Evolutionary conservation across 2,797 vertebrate species (phyloP).

Genomic region (Hydrophis major): DNA sequence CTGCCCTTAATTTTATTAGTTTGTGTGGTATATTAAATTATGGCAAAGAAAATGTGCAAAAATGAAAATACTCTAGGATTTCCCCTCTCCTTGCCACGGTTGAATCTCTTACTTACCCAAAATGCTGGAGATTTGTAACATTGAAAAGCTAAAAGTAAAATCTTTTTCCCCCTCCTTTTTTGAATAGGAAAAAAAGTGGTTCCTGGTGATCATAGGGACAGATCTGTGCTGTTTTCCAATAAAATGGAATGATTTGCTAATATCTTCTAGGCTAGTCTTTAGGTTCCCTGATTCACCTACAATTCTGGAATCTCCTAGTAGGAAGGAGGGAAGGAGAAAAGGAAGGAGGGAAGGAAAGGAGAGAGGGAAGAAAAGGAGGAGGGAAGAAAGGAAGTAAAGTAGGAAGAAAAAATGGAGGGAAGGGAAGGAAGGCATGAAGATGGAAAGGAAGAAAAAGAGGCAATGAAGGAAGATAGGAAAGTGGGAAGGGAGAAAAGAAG

Average conservation of each 20-base stretch:
- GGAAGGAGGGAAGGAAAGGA: background rate
- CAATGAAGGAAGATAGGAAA: no score
- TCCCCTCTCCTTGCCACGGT: no score
- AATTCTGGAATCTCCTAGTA: background rate
- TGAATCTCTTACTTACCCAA: background rate
- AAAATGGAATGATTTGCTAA: background rate
- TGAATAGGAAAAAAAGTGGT: background rate
- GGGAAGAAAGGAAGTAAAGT: no score
- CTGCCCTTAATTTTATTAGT: constrained; percentile 70
- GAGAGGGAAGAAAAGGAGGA: no score
- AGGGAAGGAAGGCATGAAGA: no score
- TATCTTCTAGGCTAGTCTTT: background rate
- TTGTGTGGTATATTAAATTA: constrained; percentile 71
- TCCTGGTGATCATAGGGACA: background rate
- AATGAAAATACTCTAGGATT: constrained; percentile 51
- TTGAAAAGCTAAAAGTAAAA: background rate
- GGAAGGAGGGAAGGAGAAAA: background rate
- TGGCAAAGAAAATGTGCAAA: constrained; percentile 59
- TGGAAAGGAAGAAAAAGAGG: no score
- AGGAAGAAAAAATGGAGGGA: no score
- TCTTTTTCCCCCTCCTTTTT: background rate
- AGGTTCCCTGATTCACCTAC: background rate
- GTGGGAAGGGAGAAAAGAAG: no score
- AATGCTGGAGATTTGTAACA: background rate
- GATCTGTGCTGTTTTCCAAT: background rate